Conservation (phyloP, 1,140 invertebrate species). For the Medauroidea extradentata region DNA sequence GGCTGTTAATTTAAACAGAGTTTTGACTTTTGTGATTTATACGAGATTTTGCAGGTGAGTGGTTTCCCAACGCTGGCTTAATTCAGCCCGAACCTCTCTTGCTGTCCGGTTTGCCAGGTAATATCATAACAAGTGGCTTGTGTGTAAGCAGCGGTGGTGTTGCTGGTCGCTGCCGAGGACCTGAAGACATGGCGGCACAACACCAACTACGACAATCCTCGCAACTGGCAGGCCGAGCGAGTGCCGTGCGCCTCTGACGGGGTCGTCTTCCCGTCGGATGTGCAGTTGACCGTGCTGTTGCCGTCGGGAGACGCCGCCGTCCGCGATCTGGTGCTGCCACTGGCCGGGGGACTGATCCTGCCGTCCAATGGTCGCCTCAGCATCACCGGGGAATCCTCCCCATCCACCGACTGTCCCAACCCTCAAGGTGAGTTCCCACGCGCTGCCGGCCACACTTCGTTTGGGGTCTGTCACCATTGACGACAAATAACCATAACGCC, state of each 20-base stretch:
- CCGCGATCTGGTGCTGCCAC: slow-evolving; percentile 13
- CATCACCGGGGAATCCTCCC: background rate
- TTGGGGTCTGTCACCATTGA: too few relatives aligned
- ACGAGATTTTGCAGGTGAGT: too few relatives aligned
- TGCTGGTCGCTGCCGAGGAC: background rate
- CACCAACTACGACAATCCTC: slow-evolving; percentile 17
- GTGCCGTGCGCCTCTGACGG: slow-evolving; percentile 14
- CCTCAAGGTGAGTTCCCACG: too few relatives aligned
- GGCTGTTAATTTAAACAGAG: too few relatives aligned
- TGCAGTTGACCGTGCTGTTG: slow-evolving; percentile 8
- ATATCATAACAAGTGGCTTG: too few relatives aligned
- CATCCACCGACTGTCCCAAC: background rate
- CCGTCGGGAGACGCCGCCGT: slow-evolving; percentile 6
- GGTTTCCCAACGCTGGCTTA: too few relatives aligned
- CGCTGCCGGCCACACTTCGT: too few relatives aligned
- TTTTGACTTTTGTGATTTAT: too few relatives aligned
- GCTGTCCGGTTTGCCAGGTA: too few relatives aligned
- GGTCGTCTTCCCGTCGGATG: slow-evolving; percentile 4
- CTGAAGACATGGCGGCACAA: slow-evolving; percentile 14
- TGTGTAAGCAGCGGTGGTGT: too few relatives aligned
- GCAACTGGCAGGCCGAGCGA: slow-evolving; percentile 16
- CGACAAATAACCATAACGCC: too few relatives aligned
- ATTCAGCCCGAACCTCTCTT: too few relatives aligned
- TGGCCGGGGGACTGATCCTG: slow-evolving; percentile 12
- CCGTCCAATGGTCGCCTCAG: background rate